These are phyloP conservation scores for Polydrusus pterygomalis DNA, from an alignment of 2,888 invertebrate species.

Conservation along the genomic window DNA sequence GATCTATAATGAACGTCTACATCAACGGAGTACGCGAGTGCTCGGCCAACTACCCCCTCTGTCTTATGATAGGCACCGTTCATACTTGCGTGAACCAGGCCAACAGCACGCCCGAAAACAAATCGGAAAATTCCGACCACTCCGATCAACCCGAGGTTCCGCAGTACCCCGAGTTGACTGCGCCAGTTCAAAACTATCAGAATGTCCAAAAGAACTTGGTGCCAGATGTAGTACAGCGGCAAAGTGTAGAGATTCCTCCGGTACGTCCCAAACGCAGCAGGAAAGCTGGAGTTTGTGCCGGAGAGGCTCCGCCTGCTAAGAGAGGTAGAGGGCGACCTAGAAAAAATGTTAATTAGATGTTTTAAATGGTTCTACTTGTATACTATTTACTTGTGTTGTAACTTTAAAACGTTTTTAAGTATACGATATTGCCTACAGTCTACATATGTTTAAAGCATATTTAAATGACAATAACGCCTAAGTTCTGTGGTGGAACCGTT, in stretches of 20 bases:
- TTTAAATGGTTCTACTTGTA: too few relatives aligned
- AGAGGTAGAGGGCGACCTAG: conserved; percentile 33
- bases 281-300: background rate
- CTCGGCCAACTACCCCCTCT: conserved; percentile 25
- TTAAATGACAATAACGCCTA: too few relatives aligned
- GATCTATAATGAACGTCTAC: conserved; percentile 28
- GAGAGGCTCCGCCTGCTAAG: conserved; percentile 22
- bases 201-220: conserved; percentile 9
- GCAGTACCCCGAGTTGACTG: background rate
- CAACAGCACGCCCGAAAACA: background rate
- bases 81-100: conserved; percentile 28
- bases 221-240: background rate
- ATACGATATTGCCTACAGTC: too few relatives aligned
- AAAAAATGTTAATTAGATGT: conserved; percentile 10
- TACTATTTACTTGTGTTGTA: too few relatives aligned
- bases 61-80: conserved; percentile 31
- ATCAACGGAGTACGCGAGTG: conserved; percentile 35
- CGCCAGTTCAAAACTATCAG: background rate
- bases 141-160: conserved; percentile 1
- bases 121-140: background rate
- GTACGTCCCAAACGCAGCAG: conserved; percentile 4
- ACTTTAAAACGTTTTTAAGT: too few relatives aligned
- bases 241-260: background rate
- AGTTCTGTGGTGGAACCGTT: too few relatives aligned
- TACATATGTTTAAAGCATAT: too few relatives aligned